Evolutionary conservation across 2,888 invertebrate species (phyloP).

Genomic region (Pandemis corylana): DNA sequence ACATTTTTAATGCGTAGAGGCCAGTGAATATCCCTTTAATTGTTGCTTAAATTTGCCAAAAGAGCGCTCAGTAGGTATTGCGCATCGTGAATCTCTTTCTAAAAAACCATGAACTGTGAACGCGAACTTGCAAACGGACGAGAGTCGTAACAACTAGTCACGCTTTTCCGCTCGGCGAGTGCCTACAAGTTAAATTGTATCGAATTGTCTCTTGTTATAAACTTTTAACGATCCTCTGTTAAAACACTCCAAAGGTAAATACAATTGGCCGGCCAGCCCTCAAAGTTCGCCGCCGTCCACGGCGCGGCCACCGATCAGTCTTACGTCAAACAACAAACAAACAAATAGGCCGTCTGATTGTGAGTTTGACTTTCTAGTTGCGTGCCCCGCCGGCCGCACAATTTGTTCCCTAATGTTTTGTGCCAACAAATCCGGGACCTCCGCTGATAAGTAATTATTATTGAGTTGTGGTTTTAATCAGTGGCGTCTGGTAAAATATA

Average conservation of each 20-base stretch:
- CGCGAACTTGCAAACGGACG: not conserved
- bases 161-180: not conserved
- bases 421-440: constrained; percentile 24
- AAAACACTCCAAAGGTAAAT: constrained; percentile 20
- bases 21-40: not conserved
- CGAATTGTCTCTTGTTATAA: constrained; percentile 11
- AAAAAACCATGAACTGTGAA: not conserved
- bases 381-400: constrained; percentile 24
- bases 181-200: constrained; percentile 1
- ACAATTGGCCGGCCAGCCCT: constrained; percentile 20
- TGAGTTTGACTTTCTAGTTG: constrained; percentile 30
- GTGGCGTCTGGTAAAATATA: constrained; percentile 1
- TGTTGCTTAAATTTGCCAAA: not conserved
- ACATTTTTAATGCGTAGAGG: too few relatives aligned
- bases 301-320: constrained; percentile 25
- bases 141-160: not conserved
- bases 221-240: constrained; percentile 11
- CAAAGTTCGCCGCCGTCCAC: not conserved
- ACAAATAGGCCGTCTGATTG: constrained; percentile 31
- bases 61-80: not conserved
- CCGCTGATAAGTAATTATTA: constrained; percentile 29
- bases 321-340: constrained; percentile 30
- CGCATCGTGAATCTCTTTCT: not conserved
- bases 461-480: constrained; percentile 27
- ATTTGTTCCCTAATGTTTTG: constrained; percentile 33